Evolutionary conservation across 2,888 invertebrate species (phyloP).

Genomic region (Eutolmus rufibarbis): DNA sequence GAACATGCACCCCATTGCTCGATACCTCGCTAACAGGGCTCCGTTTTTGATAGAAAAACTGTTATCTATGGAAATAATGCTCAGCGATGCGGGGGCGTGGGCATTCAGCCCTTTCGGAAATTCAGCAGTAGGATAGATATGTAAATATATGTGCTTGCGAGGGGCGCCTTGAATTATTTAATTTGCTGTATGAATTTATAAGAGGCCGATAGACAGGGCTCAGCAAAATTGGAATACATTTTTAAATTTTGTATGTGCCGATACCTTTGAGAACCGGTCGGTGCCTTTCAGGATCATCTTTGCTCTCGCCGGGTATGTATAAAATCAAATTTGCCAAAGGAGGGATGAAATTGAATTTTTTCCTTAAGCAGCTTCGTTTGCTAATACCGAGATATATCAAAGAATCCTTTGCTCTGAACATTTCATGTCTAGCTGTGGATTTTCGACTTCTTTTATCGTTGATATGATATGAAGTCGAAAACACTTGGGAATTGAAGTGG

Average conservation of each 20-base stretch:
- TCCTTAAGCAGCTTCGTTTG: slow-evolving; percentile 23
- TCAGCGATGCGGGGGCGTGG: not conserved
- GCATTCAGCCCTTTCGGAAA: not conserved
- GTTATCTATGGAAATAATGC: slow-evolving; percentile 13
- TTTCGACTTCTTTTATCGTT: slow-evolving; percentile 17
- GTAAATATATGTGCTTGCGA: not conserved
- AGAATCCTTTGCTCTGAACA: not conserved
- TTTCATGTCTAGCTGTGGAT: slow-evolving; percentile 13
- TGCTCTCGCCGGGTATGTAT: not conserved
- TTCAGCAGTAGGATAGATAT: not conserved
- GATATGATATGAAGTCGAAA: slow-evolving; percentile 2
- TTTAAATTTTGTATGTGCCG: slow-evolving; percentile 15
- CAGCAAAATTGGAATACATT: slow-evolving; percentile 11
- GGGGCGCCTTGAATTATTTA: slow-evolving; percentile 13
- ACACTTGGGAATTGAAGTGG: slow-evolving; percentile 9
- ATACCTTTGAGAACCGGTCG: not conserved
- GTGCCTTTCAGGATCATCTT: not conserved
- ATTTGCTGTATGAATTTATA: slow-evolving; percentile 27
- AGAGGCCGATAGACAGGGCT: not conserved
- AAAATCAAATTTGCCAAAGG: slow-evolving; percentile 12
- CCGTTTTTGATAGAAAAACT: not conserved
- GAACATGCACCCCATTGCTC: not conserved
- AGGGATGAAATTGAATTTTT: slow-evolving; percentile 22
- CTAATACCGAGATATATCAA: slow-evolving; percentile 8
- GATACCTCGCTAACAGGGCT: not conserved